Base-by-base conservation (phyloP, 2,888 invertebrate genomes). In the Zygaena filipendulae region DNA sequence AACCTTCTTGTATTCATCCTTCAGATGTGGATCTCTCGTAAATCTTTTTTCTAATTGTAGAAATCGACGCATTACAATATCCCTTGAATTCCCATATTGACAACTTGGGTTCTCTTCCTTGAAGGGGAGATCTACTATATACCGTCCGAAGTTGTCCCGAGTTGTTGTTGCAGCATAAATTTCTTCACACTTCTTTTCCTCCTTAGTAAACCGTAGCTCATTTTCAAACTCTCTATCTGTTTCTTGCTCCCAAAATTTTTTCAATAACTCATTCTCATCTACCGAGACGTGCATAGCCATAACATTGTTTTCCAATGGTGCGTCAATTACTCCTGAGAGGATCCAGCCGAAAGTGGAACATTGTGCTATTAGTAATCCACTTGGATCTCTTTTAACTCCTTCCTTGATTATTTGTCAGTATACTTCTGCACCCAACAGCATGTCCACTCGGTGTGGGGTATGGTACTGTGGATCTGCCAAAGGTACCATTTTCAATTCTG, bases 311-410 rank as follows among this genome's bases (percentile, higher is more conserved):
- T 18, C 3, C 14, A 12, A 2, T 10, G 13, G 9, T n/a, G 4
- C 7, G 10, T 12, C 6, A n/a, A n/a, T n/a, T n/a, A 19, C 23
- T 1, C 42, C 50, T 0, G 43, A 46, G 3, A 48, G 6, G 11
- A 48, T 38, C 47, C 48, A 49, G 0, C 45, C 46, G 2, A 48
- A 30, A 2, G 4, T 28, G 1, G 48, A 43, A 7, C 34, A 24
- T 30, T 50, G 48, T 3, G 43, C 45, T 9, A 39, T 18, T n/a
- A 29, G 21, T 2, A 29, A 27, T 2, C 42, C 42, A 4, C 13
- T n/a, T 3, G 34, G 33, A 23, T 30, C 21, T 14, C 32, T 39
- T 3, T 25, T 30, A 3, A 47, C 9, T 1, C 42, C 45, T 13
- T 36, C 35, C 6, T 24, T 6, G 9, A 47, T 27, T 7, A 46